Conservation (phyloP, 2,888 invertebrate genomes). For the Ischnura elegans region DNA sequence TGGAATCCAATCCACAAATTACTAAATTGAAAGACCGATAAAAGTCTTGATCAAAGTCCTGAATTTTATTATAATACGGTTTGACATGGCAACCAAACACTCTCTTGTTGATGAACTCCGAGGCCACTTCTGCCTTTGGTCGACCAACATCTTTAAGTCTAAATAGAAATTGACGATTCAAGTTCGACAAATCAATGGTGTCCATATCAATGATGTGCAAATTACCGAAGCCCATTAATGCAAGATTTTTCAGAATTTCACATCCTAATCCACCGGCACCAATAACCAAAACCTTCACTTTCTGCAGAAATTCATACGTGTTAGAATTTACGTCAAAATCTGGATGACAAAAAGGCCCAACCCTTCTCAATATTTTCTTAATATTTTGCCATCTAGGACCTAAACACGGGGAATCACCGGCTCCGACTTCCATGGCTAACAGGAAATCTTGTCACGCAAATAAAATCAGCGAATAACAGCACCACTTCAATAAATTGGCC, state of each 20-base stretch:
- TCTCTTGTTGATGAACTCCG: constrained; percentile 94
- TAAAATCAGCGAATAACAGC: too few species aligned
- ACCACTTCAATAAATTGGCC: too few species aligned
- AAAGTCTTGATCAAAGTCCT: constrained; percentile 94
- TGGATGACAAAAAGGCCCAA: constrained; percentile 95
- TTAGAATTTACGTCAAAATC: constrained; percentile 94
- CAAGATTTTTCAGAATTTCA: constrained; percentile 97
- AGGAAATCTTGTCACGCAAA: too few species aligned
- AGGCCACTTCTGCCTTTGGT: constrained; percentile 97
- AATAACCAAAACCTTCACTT: constrained; percentile 92
- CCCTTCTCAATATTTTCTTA: constrained; percentile 91
- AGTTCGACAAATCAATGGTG: constrained; percentile 98
- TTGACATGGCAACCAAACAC: constrained; percentile 93
- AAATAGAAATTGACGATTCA: constrained; percentile 99
- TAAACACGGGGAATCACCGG: constrained; percentile 66
- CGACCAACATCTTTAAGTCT: constrained; percentile 95
- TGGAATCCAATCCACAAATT: constrained; percentile 98
- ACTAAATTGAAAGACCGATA: constrained; percentile 96
- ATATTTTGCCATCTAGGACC: constrained; percentile 87
- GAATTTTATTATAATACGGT: constrained; percentile 95
- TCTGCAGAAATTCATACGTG: constrained; percentile 87
- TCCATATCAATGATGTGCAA: constrained; percentile 99
- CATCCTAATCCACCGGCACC: constrained; percentile 99
- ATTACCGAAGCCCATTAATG: constrained; percentile 95
- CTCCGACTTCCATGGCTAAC: not conserved